phyloP scores from a whole-genome alignment of 2,888 invertebrate genomes.

The Xanthia togata region DNA sequence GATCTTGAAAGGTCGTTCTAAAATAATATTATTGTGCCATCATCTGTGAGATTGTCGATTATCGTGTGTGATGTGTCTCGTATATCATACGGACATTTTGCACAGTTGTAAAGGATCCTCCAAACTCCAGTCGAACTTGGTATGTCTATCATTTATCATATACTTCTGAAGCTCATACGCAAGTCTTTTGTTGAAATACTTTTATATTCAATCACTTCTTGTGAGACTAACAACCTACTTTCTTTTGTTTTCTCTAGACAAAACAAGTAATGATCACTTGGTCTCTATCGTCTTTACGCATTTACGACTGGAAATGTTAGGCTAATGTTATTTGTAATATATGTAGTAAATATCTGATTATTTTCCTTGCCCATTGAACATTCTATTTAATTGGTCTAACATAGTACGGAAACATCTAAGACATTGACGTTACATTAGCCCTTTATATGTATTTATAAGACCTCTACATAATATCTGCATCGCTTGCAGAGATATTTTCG shows the following conservation, averaged over 20 bases:
- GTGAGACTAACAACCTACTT: background rate
- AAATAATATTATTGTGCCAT: background rate
- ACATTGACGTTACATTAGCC: background rate
- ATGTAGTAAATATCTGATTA: too few relatives aligned
- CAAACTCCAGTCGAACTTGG: background rate
- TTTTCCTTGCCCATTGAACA: background rate
- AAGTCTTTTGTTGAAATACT: background rate
- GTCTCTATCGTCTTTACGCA: too few relatives aligned
- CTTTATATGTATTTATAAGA: background rate
- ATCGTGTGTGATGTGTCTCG: background rate
- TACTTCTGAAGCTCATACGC: background rate
- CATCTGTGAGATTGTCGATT: background rate
- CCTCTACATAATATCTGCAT: conserved; percentile 7
- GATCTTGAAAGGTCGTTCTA: background rate
- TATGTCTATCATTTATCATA: background rate
- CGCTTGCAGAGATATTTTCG: conserved; percentile 41
- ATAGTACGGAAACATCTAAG: background rate
- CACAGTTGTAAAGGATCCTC: background rate
- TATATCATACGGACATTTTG: background rate
- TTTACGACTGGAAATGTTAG: too few relatives aligned
- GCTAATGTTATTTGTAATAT: background rate
- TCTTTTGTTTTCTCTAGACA: background rate
- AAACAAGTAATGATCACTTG: too few relatives aligned
- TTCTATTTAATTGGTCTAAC: background rate
- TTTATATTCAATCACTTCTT: background rate